Conservation (phyloP, 1,140 invertebrate genomes). For the Drosophila varians region DNA sequence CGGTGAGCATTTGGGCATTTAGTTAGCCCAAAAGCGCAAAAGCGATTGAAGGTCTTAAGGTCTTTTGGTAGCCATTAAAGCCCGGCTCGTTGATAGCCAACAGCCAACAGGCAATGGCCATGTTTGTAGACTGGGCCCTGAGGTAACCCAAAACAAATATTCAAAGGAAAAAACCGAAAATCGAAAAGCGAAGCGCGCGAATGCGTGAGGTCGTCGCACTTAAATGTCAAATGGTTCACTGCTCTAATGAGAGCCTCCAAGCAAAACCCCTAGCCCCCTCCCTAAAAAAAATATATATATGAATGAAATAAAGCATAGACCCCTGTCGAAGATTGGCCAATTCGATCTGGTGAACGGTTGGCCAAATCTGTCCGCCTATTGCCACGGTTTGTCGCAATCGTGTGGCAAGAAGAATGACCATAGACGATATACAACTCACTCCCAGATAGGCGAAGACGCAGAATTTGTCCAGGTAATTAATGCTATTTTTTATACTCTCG, state of each 20-base stretch:
- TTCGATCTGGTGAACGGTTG: slow-evolving; percentile 51
- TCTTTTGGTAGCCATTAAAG: slow-evolving; percentile 30
- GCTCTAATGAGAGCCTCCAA: slow-evolving; percentile 63
- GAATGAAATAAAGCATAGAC: slow-evolving; percentile 1
- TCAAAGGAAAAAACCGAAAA: slow-evolving; percentile 4
- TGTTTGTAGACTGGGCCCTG: neutral
- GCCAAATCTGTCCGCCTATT: slow-evolving; percentile 49
- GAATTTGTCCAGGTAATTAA: slow-evolving; percentile 34
- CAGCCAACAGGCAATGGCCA: neutral
- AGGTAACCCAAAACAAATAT: slow-evolving; percentile 3
- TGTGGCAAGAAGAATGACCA: slow-evolving; percentile 78
- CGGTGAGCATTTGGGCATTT: slow-evolving; percentile 24
- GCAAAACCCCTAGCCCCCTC: slow-evolving; percentile 9
- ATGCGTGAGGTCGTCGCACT: slow-evolving; percentile 63
- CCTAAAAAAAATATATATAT: neutral
- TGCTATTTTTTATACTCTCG: slow-evolving; percentile 8
- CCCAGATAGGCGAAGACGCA: slow-evolving; percentile 11
- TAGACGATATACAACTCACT: slow-evolving; percentile 58
- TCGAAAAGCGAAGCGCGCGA: slow-evolving; percentile 8
- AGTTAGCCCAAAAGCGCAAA: slow-evolving; percentile 7
- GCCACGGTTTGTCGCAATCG: slow-evolving; percentile 49
- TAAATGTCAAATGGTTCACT: slow-evolving; percentile 72
- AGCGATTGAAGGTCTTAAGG: slow-evolving; percentile 39
- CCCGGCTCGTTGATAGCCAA: slow-evolving; percentile 17
- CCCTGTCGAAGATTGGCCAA: slow-evolving; percentile 45